Evolutionary conservation across 2,797 vertebrate genomes (phyloP).

Genomic region (Parotocinclus haroldoi): DNA sequence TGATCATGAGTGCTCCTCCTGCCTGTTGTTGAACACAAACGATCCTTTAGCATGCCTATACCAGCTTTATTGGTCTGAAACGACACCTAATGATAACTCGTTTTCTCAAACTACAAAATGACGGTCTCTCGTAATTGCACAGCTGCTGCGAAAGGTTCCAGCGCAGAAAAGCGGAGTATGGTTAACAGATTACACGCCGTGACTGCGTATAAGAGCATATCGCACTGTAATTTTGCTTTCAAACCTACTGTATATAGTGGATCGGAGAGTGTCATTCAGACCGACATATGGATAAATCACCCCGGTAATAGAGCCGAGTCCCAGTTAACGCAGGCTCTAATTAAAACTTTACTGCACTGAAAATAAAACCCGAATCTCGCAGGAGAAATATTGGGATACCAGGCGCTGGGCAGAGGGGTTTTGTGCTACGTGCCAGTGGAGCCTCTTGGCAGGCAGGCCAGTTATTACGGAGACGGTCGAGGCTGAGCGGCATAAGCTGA

Average conservation of each 20-base stretch:
- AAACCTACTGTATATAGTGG: conserved; percentile 11
- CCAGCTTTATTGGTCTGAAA: conserved; percentile 28
- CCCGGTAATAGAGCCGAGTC: conserved; percentile 34
- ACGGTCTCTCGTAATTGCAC: conserved; percentile 30
- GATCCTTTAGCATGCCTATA: conserved; percentile 24
- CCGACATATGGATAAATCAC: conserved; percentile 42
- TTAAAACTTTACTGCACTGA: conserved; percentile 36
- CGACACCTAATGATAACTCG: conserved; percentile 24
- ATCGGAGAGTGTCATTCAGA: conserved; percentile 14
- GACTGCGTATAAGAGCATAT: not conserved
- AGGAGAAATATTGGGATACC: conserved; percentile 19
- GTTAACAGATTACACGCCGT: not conserved
- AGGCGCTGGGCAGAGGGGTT: conserved; percentile 1
- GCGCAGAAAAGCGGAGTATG: not conserved
- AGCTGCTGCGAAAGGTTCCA: not conserved
- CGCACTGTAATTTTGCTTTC: conserved; percentile 9
- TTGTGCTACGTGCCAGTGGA: conserved; percentile 1
- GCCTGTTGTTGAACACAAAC: conserved; percentile 36
- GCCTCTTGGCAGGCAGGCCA: conserved; percentile 30
- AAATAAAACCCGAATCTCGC: conserved; percentile 36
- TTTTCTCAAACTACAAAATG: conserved; percentile 25
- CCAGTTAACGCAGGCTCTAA: conserved; percentile 27
- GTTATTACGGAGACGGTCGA: conserved; percentile 20
- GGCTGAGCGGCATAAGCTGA: conserved; percentile 15
- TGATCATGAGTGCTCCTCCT: not conserved